Percentiles rank a stretch among this genome's conserved stretches.
These are phyloP conservation scores for Scaeva pyrastri DNA, from an alignment of 2,888 invertebrate genomes.

Conservation along the genomic window DNA sequence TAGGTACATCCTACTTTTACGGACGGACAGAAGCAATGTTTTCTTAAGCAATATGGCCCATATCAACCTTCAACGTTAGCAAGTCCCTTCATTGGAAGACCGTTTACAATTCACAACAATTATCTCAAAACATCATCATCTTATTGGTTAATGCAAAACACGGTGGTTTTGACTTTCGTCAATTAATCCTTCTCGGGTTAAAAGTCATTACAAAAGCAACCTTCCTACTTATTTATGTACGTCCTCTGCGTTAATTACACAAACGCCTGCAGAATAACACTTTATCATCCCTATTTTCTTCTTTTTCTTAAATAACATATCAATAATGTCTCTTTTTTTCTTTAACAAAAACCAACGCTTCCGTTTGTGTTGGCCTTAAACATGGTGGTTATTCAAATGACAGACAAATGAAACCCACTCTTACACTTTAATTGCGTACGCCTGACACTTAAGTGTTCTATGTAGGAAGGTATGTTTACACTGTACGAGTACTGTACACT, in stretches of 20 bases:
- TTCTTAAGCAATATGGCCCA: too few relatives aligned
- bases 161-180: background rate
- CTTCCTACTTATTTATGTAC: too few relatives aligned
- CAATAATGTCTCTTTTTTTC: background rate
- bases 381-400: constrained; percentile 19
- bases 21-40: too few relatives aligned
- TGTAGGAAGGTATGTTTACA: too few relatives aligned
- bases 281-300: background rate
- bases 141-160: background rate
- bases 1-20: too few relatives aligned
- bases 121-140: background rate
- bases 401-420: constrained; percentile 27
- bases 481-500: too few relatives aligned
- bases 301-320: constrained; percentile 7
- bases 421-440: background rate
- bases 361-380: background rate
- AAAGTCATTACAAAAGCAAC: constrained; percentile 22
- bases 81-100: background rate
- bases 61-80: too few relatives aligned
- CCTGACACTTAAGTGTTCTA: constrained; percentile 1
- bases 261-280: background rate
- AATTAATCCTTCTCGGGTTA: constrained; percentile 6
- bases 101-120: background rate
- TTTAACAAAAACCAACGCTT: background rate
- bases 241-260: background rate